These are phyloP conservation scores for Piprites chloris DNA, from an alignment of 2,113 vertebrate genomes.

Conservation along the genomic window DNA sequence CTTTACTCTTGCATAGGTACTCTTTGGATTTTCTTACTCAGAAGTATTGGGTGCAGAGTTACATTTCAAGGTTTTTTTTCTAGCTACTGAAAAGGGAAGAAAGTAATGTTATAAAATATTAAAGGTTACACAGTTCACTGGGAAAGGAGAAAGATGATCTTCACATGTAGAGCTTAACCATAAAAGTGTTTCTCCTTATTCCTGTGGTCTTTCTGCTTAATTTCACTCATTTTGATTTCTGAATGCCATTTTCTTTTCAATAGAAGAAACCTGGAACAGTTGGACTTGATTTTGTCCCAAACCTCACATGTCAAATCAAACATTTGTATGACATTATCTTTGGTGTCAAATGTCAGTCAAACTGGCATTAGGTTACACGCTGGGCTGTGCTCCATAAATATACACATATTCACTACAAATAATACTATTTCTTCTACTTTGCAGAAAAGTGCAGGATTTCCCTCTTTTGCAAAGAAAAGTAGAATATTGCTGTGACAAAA, in stretches of 20 bases:
- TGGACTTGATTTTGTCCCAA: not conserved
- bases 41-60: not conserved
- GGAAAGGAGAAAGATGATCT: not conserved
- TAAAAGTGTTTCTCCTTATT: not conserved
- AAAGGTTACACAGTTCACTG: not conserved
- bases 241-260: not conserved
- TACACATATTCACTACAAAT: not conserved
- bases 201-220: not conserved
- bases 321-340: rapidly evolving
- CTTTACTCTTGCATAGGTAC: not conserved
- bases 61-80: not conserved
- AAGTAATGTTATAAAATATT: not conserved
- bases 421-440: not conserved
- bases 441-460: not conserved
- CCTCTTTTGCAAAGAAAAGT: not conserved
- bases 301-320: not conserved
- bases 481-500: not conserved
- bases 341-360: not conserved
- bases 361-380: not conserved
- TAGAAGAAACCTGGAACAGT: rapidly evolving
- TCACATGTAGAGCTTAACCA: not conserved
- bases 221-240: not conserved
- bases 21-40: not conserved
- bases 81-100: not conserved
- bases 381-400: not conserved